A percentile compares a stretch with the other conserved stretches of the same genome.
These are phyloP conservation scores for Hirtodrosophila confusa DNA, from an alignment of 2,888 invertebrate species.

Conservation along the genomic window DNA sequence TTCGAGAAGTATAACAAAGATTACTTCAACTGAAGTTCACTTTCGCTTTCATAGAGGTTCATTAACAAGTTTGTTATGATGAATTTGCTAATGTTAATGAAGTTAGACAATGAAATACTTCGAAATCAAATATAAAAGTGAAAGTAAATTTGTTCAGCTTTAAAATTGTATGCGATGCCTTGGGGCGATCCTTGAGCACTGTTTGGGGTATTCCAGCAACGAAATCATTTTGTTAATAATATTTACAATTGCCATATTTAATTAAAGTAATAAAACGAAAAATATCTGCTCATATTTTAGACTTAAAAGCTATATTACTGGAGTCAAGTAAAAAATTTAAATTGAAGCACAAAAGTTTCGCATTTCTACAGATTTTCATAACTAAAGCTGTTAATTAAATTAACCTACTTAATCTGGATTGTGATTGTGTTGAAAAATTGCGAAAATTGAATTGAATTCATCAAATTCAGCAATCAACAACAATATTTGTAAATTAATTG, in stretches of 20 bases:
- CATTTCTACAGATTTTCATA: no score
- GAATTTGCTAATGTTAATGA: not conserved
- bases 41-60: slow-evolving; percentile 12
- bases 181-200: slow-evolving; percentile 16
- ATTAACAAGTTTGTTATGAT: slow-evolving; percentile 9
- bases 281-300: no score
- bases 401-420: no score
- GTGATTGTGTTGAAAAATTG: no score
- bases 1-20: not conserved
- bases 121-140: slow-evolving; percentile 5
- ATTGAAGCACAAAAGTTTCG: no score
- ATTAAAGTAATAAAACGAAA: no score
- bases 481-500: no score
- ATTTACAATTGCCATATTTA: not conserved
- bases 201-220: slow-evolving; percentile 3
- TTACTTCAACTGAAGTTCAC: not conserved
- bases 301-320: no score
- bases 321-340: no score
- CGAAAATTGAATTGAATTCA: no score
- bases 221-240: not conserved
- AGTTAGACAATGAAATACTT: slow-evolving; percentile 11
- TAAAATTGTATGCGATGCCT: slow-evolving; percentile 12
- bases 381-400: no score
- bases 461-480: no score
- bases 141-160: slow-evolving; percentile 1